Evolutionary conservation across 2,113 vertebrate species (phyloP).

Genomic region (Ornithorhynchus anatinus): DNA sequence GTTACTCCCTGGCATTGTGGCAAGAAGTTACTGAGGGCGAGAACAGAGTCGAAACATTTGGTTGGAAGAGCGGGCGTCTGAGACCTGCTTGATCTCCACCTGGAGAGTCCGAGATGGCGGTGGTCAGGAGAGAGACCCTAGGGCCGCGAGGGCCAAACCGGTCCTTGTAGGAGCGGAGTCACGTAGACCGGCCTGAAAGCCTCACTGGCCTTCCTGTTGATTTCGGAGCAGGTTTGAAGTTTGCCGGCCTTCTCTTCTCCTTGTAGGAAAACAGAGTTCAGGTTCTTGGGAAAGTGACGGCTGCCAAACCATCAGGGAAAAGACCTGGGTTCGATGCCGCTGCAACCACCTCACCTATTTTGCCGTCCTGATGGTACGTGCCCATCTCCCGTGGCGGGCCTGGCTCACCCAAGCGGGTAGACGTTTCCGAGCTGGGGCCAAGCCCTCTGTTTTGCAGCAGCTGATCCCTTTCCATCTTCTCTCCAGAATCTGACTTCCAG

Average conservation of each 20-base stretch:
- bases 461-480: neutral
- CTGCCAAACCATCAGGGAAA: constrained; percentile 30
- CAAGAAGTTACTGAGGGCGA: neutral
- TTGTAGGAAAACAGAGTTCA: neutral
- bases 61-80: neutral
- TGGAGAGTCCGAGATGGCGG: neutral
- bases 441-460: neutral
- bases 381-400: neutral
- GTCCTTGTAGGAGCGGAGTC: too few relatives aligned
- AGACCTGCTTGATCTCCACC: neutral
- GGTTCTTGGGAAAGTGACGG: constrained; percentile 55
- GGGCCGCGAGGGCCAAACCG: too few relatives aligned
- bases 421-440: neutral
- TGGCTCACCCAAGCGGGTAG: neutral
- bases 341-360: constrained; percentile 69
- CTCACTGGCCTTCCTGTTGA: neutral
- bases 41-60: too few relatives aligned
- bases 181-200: neutral
- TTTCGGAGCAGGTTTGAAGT: neutral
- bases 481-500: neutral
- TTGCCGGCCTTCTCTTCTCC: neutral
- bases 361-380: constrained; percentile 66
- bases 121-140: neutral
- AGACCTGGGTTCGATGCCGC: constrained; percentile 32
- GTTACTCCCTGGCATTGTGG: too few relatives aligned